A percentile compares a stretch with the other conserved stretches of the same genome.
Evolutionary conservation across 2,888 invertebrate genomes (phyloP).

Genomic region (Trichopoda pennipes): DNA sequence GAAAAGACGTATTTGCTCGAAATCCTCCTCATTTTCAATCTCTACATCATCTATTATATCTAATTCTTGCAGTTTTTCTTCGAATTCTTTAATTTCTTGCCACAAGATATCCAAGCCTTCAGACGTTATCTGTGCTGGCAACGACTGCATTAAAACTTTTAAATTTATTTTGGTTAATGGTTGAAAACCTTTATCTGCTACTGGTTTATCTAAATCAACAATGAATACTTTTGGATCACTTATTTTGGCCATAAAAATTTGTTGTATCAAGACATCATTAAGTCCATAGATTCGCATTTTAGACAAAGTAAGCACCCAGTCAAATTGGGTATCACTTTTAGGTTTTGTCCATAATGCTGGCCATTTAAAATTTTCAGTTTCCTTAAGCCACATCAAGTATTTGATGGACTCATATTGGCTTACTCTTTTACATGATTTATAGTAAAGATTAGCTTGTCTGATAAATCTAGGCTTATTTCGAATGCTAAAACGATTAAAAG

Average conservation of each 20-base stretch:
- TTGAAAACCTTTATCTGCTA: slow-evolving; percentile 63
- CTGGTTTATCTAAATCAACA: slow-evolving; percentile 69
- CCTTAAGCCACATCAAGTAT: slow-evolving; percentile 64
- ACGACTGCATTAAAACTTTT: slow-evolving; percentile 42
- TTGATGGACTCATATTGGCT: slow-evolving; percentile 38
- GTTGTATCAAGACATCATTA: slow-evolving; percentile 69
- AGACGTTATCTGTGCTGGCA: slow-evolving; percentile 23
- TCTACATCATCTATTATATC: slow-evolving; percentile 56
- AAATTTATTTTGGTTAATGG: slow-evolving; percentile 47
- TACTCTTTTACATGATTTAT: slow-evolving; percentile 61
- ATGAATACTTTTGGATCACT: slow-evolving; percentile 43
- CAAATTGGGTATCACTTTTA: slow-evolving; percentile 24
- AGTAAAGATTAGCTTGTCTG: slow-evolving; percentile 50
- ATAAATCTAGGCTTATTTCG: slow-evolving; percentile 53
- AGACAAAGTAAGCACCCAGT: slow-evolving; percentile 69
- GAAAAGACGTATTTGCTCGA: slow-evolving; percentile 27
- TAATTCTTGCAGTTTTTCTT: slow-evolving; percentile 50
- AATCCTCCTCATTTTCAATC: slow-evolving; percentile 35
- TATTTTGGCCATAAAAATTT: slow-evolving; percentile 57
- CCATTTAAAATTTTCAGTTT: slow-evolving; percentile 62
- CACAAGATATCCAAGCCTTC: slow-evolving; percentile 36
- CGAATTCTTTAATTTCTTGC: slow-evolving; percentile 62
- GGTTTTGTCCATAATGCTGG: slow-evolving; percentile 49
- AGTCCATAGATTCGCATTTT: slow-evolving; percentile 69
- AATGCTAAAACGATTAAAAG: slow-evolving; percentile 45